Conservation (phyloP, 2,797 vertebrate species). For the Danio tinwini region DNA sequence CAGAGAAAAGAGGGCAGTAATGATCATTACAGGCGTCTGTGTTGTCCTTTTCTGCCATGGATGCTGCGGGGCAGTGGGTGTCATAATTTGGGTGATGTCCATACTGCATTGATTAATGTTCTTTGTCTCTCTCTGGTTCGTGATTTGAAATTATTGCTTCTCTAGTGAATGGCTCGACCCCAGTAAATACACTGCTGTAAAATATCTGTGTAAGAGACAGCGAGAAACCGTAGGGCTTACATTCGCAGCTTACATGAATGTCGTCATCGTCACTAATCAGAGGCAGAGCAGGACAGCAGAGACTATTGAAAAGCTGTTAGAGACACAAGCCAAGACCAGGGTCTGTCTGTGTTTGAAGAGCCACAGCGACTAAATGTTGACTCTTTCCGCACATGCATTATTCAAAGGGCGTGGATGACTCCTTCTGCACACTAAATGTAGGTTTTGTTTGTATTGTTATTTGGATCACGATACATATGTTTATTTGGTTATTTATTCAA, state of each 20-base stretch:
- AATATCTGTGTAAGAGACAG: slow-evolving; percentile 36
- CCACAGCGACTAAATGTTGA: background rate
- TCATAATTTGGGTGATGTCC: slow-evolving; percentile 58
- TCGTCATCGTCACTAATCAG: slow-evolving; percentile 51
- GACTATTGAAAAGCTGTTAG: slow-evolving; percentile 45
- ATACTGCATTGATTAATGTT: slow-evolving; percentile 39
- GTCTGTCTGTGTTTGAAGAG: slow-evolving; percentile 29
- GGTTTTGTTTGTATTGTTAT: slow-evolving; percentile 10
- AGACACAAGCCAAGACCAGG: slow-evolving; percentile 37
- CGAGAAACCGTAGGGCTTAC: slow-evolving; percentile 15
- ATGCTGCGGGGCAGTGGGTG: slow-evolving; percentile 66
- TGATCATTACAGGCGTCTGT: slow-evolving; percentile 31
- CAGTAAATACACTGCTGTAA: slow-evolving; percentile 24
- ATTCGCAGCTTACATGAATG: slow-evolving; percentile 45
- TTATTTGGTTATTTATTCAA: background rate
- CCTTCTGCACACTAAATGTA: slow-evolving; percentile 1
- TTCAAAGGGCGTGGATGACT: slow-evolving; percentile 9
- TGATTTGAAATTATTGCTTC: slow-evolving; percentile 40
- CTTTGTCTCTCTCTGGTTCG: slow-evolving; percentile 16
- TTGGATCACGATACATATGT: background rate
- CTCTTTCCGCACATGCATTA: slow-evolving; percentile 13
- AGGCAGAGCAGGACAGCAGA: slow-evolving; percentile 43
- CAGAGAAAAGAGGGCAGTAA: slow-evolving; percentile 51
- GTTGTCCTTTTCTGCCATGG: slow-evolving; percentile 41
- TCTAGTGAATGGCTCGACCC: slow-evolving; percentile 19